Evolutionary conservation across 2,888 invertebrate genomes (phyloP), one percentile per base, ranked within the genome.

Genomic region (Coleophora deauratella): DNA sequence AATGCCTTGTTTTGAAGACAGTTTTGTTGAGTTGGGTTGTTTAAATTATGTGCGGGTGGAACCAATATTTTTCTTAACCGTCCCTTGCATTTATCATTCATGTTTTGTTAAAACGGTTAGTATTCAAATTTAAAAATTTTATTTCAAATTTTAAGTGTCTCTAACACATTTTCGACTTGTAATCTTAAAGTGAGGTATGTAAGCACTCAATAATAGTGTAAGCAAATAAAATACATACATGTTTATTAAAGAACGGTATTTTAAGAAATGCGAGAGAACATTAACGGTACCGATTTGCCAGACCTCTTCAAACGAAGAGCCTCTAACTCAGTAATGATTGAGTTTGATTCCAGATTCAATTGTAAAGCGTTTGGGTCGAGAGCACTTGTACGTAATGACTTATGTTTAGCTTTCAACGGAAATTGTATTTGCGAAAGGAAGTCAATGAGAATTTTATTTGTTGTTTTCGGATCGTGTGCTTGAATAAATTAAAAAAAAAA

Each of bases 221-320:
- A 14, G 27, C 15, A 21, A 21, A 21, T 11, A 32, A 33, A 35
- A 31, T 42, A 33, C 33, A 38, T 15, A 34, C 38, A 28, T 37
- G 37, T 37, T 40, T 45, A 42, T 38, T 37, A 42, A 40, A 37
- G 9, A 40, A 46, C 43, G 38, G 45, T 38, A 33, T 27, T 31
- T 41, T 41, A 30, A 34, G 31, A 37, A 37, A 9, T 30, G 33
- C 39, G 21, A 35, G 32, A 32, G 37, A 38, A 11, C 44, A 50
- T 62, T 75, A 75, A 75, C 75, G 72, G 73, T 62, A 66, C 54
- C 58, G 59, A 70, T 72, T 71, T 52, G 72, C 73, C 52, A 70
- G 67, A 44, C 55, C 59, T 46, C 62, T 69, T 52, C 41, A 59
- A 44, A 43, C n/a, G 15, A 28, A 36, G 38, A 21, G 41, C 12